phyloP scores from a whole-genome alignment of 2,113 vertebrate genomes.

The Enhydra lutris region DNA sequence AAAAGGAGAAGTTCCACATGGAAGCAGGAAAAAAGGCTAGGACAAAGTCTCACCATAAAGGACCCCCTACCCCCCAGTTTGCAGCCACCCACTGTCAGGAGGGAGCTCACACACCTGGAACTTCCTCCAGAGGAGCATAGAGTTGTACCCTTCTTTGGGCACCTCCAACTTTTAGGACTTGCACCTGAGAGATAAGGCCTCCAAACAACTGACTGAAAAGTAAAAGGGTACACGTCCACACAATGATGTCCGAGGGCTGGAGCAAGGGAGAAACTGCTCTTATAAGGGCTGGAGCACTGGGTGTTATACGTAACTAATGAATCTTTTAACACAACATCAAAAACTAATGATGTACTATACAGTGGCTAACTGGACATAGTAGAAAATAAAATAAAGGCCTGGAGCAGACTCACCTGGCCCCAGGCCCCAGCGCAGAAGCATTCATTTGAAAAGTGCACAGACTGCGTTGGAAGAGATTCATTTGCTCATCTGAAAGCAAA shows the following conservation, averaged over 20 bases:
- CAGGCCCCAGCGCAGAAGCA: fast-evolving
- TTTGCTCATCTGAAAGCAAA: background rate
- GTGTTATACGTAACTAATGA: no score
- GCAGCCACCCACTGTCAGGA: background rate
- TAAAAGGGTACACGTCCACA: background rate
- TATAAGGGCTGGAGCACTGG: background rate
- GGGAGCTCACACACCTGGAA: background rate
- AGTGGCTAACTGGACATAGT: no score
- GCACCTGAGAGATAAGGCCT: background rate
- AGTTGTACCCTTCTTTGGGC: background rate
- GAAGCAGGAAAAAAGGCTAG: background rate
- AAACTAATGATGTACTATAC: no score
- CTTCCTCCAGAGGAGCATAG: background rate
- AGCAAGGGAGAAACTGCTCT: background rate
- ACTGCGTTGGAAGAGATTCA: background rate
- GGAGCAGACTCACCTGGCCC: background rate
- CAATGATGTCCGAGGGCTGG: background rate
- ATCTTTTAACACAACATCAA: no score
- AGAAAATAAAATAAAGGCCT: background rate
- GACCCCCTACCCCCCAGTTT: background rate
- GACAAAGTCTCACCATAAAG: background rate
- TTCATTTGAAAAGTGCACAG: background rate
- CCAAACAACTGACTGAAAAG: background rate
- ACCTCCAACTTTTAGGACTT: background rate
- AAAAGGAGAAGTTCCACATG: background rate